These are phyloP conservation scores for Dendrocincla fuliginosa DNA, from an alignment of 2,797 vertebrate genomes.

Conservation along the genomic window DNA sequence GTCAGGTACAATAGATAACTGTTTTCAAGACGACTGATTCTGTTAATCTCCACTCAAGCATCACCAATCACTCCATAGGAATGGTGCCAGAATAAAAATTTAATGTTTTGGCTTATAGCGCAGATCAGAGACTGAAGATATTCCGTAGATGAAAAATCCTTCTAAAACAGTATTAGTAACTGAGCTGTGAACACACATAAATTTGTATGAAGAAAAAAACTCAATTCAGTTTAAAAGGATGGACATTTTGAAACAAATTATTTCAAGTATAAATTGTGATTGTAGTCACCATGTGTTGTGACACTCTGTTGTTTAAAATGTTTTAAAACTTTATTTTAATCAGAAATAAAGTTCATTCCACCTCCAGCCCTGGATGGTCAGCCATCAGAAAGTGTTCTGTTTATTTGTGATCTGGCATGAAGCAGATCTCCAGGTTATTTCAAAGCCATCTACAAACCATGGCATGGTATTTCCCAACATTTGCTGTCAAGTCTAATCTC, in stretches of 20 bases:
- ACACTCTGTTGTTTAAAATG: not conserved
- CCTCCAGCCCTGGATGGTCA: not conserved
- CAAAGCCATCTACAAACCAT: not conserved
- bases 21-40: not conserved
- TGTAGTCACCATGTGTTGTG: not conserved
- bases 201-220: not conserved
- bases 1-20: not conserved
- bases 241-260: not conserved
- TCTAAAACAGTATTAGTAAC: not conserved
- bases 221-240: not conserved
- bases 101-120: not conserved
- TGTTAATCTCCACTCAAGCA: not conserved
- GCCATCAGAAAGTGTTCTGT: not conserved
- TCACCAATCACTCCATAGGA: not conserved
- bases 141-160: not conserved
- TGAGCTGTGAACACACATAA: not conserved
- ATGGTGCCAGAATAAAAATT: not conserved
- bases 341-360: not conserved
- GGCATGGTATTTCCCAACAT: not conserved
- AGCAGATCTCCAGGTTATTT: not conserved
- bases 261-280: not conserved
- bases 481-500: not conserved
- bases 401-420: not conserved
- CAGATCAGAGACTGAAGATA: not conserved
- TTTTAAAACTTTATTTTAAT: not conserved